Evolutionary conservation across 2,113 vertebrate genomes (phyloP), one percentile per base, ranked within the genome.

Genomic region (Malurus alboscapulatus): DNA sequence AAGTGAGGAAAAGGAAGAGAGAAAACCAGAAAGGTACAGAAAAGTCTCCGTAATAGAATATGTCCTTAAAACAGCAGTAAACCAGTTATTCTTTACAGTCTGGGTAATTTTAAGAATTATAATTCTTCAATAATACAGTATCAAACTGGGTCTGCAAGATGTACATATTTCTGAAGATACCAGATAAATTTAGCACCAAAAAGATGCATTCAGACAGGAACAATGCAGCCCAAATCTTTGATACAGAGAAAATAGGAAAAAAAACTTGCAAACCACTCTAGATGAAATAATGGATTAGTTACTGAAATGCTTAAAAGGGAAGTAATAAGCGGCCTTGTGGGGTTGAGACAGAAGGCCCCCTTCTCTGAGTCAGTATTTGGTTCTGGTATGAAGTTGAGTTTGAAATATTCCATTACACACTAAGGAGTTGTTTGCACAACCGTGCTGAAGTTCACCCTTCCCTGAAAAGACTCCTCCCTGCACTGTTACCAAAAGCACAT

Each of bases 191-290:
- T 22, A 65, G 34, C 29, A 30, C 22, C 1, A 0, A 90, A 90
- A 65, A 26, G 2, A 44, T 25, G 21, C 0, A 0, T 38, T 24
- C 44, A 78, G 25, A 71, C 12, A 63, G 16, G 9, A 72, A 40
- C 12, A 72, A 40, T 0, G 0, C 26, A 78, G 36, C 5, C 44
- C 7, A 8, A 18, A 17, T 48, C 45, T 74, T 21, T 1, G 0
- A 83, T 16, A 8, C 20, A 66, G 30, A 32, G 73, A 69, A 45
- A 74, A 51, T 30, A 48, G 44, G 2, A 4, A 15, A 26, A 26
- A 58, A 47, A 40, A 40, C 17, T 66, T 55, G 38, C 10, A 65
- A 16, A 42, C 3, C 20, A 22, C 24, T 53, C 22, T 22, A 38
- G 17, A 66, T 36, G 26, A 81, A 87, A 42, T 1, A 40, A 15